Base-by-base conservation (phyloP, 2,797 vertebrate species). In the Enteromius afrohamiltoni region DNA sequence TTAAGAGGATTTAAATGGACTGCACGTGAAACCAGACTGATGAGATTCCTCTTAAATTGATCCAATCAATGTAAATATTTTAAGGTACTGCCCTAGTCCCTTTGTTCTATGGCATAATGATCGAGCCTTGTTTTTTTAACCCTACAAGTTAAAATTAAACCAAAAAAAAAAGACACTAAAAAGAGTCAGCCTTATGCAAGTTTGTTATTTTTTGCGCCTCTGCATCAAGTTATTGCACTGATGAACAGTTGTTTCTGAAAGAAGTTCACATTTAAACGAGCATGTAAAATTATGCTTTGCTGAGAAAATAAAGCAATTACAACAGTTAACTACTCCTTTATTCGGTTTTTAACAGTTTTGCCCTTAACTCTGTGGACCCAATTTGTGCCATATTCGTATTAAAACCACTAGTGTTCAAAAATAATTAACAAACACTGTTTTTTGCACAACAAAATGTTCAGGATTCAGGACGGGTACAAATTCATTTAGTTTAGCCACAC, bases 221-320 rank as follows among this genome's bases (percentile, higher is more conserved):
- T 34, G 2, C 23, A 7, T 19, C 26, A 14, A 62, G 3, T 51
- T 26, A 77, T 47, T 80, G 58, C 83, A 86, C 85, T 88, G 77
- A 85, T 60, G 49, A 19, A 62, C 64, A 23, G 29, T 77, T 34
- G 45, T 21, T 49, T 31, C 42, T 19, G 16, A 77, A 60, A 64
- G 58, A 11, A 29, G 51, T 80, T 71, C 23, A 47, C 42, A 47
- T 9, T 42, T 9, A 58, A 76, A 67, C 51, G 60, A 60, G 23
- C 31, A 55, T 85, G 71, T 77, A 69, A 70, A 83, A 69, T 26
- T 6, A 71, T 26, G 51, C 60, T 76, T 80, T 76, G 69, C 62
- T 71, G 74, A 68, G 80, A 79, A 64, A 88, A 88, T 88, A 88
- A 88, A 87, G 37, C 58, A 26, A 65, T 68, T 87, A 51, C 78